Base-by-base conservation (phyloP, 2,113 vertebrate species). In the Probosciger aterrimus region DNA sequence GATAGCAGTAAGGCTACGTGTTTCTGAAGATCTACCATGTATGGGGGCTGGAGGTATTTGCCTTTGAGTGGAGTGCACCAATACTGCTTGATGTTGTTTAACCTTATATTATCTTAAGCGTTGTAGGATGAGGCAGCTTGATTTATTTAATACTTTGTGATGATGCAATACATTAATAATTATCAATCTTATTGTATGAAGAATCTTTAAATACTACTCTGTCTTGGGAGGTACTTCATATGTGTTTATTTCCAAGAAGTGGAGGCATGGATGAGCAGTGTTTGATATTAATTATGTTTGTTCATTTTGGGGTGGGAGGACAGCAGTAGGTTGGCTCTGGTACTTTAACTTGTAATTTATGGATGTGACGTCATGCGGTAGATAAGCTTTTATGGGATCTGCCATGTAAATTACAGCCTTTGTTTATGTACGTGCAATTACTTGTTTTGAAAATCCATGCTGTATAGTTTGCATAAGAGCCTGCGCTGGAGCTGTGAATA, bases 371-470 rank as follows among this genome's bases (percentile, higher is more conserved):
- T 96, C 85, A 74, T 15, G 30, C 0, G 16, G 68, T 39, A 93
- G 93, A 90, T 97, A 96, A 94, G 88, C 88, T 97, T 89, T 94
- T 92, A 91, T 92, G 84, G 78, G 87, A 90, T 83, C 82, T 87
- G 91, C 92, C 53, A 10, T 64, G 91, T 92, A 88, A 97, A 97
- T 97, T 71, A 96, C 18, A 73, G 71, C 82, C 81, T 94, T 68
- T 95, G 82, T 95, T 97, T 97, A 90, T 92, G 25, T 91, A 84
- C 7, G 22, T 96, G 95, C 92, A 90, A 22, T 97, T 94, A 88
- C 92, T 96, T 96, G 95, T 95, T 97, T 96, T 82, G 93, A 70
- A 94, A 90, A 64, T 92, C 91, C 91, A 43, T 1, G 67, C 86
- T 70, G 77, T 85, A 16, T 41, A 78, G 88, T 95, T 97, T 31